A percentile compares a stretch with the other conserved stretches of the same genome.
Evolutionary conservation across 2,888 invertebrate species (phyloP).

Genomic region (Catocala fraxini): DNA sequence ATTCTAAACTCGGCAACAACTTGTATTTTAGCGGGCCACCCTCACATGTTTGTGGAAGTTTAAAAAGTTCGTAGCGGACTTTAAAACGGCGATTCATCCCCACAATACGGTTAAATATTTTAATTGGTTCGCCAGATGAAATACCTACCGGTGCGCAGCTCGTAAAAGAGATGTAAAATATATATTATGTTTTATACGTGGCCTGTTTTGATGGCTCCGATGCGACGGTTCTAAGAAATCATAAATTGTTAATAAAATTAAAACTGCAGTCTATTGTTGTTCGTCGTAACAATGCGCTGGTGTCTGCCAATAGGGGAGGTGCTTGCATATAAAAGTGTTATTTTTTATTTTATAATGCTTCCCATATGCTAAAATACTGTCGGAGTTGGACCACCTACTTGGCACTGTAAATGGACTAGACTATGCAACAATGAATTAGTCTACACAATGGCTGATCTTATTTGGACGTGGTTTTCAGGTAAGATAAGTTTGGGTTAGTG

Average conservation of each 20-base stretch:
- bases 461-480: too few species aligned
- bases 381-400: background rate
- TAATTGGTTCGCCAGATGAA: constrained; percentile 70
- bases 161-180: constrained; percentile 55
- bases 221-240: constrained; percentile 54
- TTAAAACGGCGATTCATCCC: constrained; percentile 72
- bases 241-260: constrained; percentile 45
- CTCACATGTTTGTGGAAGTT: constrained; percentile 85
- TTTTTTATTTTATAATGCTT: background rate
- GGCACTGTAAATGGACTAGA: background rate
- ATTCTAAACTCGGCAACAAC: constrained; percentile 83
- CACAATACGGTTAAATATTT: constrained; percentile 72
- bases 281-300: constrained; percentile 8
- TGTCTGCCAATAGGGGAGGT: constrained; percentile 5
- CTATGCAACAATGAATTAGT: too few species aligned
- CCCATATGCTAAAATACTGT: background rate
- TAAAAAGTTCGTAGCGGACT: constrained; percentile 77
- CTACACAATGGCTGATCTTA: too few species aligned
- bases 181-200: constrained; percentile 52
- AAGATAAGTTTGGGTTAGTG: too few species aligned
- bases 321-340: background rate
- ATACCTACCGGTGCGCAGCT: constrained; percentile 51
- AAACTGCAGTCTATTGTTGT: constrained; percentile 45
- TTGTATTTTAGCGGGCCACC: constrained; percentile 83
- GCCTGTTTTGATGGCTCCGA: constrained; percentile 20